Evolutionary conservation across 2,888 invertebrate genomes (phyloP).

Genomic region (Orchestes rusci): DNA sequence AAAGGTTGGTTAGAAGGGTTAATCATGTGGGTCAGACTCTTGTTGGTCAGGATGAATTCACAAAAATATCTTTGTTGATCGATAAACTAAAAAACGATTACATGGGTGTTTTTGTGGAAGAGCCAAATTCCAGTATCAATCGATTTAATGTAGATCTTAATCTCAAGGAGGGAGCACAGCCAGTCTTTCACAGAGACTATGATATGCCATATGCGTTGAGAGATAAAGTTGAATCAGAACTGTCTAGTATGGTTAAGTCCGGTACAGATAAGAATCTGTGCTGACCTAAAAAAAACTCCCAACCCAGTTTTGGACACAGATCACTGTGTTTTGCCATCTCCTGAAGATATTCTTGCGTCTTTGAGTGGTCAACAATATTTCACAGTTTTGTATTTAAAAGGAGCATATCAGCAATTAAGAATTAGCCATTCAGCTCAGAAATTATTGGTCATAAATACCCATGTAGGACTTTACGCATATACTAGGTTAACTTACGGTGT

Average conservation of each 20-base stretch:
- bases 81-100: no score
- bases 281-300: conserved; percentile 3
- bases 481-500: no score
- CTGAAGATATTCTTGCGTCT: conserved; percentile 1
- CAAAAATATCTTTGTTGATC: no score
- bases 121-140: neutral
- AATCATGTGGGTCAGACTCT: no score
- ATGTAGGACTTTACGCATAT: no score
- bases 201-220: conserved; percentile 7
- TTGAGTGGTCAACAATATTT: conserved; percentile 3
- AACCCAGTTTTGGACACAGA: no score
- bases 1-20: no score
- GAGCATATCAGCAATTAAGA: no score
- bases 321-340: conserved; percentile 1
- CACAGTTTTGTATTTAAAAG: conserved; percentile 2
- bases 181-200: conserved; percentile 5
- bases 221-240: conserved; percentile 1
- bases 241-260: conserved; percentile 10
- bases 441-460: no score
- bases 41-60: no score
- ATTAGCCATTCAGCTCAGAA: no score
- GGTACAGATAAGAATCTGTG: conserved; percentile 7
- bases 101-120: neutral
- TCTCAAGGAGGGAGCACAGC: conserved; percentile 2
- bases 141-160: neutral